phyloP scores from a whole-genome alignment of 2,113 vertebrate genomes.

The Bufo gargarizans region DNA sequence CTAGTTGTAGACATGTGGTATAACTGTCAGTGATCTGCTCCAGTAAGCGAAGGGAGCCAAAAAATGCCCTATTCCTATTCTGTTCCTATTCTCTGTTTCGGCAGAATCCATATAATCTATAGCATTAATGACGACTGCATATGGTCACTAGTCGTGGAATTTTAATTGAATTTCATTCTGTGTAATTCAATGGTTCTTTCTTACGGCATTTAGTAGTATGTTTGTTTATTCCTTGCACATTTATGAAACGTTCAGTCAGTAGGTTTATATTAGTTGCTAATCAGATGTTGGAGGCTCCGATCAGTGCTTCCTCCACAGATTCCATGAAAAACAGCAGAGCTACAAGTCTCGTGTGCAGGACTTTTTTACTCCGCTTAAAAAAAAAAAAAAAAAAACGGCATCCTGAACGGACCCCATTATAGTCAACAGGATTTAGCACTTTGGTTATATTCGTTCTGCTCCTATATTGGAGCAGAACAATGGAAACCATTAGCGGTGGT shows the following conservation, averaged over 20 bases:
- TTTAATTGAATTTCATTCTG: background rate
- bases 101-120: background rate
- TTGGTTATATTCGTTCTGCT: no score
- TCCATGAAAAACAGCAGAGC: no score
- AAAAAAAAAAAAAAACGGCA: no score
- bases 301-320: no score
- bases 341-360: no score
- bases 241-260: background rate
- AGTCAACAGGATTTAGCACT: no score
- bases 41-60: background rate
- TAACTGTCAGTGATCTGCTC: background rate
- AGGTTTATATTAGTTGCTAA: no score
- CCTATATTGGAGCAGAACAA: no score
- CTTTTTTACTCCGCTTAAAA: no score
- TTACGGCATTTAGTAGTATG: background rate
- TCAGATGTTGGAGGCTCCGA: no score
- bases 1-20: conserved; percentile 22
- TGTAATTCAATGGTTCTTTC: background rate
- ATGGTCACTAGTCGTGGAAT: background rate
- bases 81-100: background rate
- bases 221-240: background rate
- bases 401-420: no score
- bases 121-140: background rate
- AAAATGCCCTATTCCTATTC: background rate
- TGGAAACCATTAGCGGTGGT: no score